These are phyloP conservation scores for Diglossa cyanea DNA, from an alignment of 2,797 vertebrate genomes.

Conservation along the genomic window DNA sequence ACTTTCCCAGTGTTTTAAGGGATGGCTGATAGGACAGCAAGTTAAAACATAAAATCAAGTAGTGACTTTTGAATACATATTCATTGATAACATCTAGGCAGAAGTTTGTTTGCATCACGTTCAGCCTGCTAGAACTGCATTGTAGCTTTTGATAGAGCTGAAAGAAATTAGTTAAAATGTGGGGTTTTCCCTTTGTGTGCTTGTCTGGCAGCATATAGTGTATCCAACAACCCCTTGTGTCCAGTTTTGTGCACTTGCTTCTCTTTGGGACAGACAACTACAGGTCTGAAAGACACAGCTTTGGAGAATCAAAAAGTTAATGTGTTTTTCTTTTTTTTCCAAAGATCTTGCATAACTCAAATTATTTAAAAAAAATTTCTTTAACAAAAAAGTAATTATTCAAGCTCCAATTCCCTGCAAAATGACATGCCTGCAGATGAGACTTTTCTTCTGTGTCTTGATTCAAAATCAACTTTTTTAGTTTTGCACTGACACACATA, in stretches of 20 bases:
- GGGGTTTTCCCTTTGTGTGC: background rate
- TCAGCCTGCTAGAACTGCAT: background rate
- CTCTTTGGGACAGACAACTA: background rate
- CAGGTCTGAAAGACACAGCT: background rate
- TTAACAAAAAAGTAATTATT: background rate
- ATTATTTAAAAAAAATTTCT: background rate
- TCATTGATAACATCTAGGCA: background rate
- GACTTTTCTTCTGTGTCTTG: background rate
- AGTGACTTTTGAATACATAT: background rate
- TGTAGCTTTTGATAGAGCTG: background rate
- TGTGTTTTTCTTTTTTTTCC: accelerated
- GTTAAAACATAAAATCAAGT: background rate
- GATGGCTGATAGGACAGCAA: background rate
- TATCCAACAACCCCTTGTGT: accelerated
- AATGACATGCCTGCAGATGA: background rate
- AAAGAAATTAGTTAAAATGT: background rate
- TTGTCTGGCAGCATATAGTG: background rate
- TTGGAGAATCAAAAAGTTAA: background rate
- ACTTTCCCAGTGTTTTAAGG: background rate
- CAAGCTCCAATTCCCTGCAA: background rate
- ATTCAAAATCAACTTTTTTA: background rate
- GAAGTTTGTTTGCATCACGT: background rate
- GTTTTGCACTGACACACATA: background rate
- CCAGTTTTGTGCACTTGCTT: background rate
- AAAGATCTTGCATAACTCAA: background rate